Evolutionary conservation across 2,888 invertebrate genomes (phyloP).

Genomic region (Theristus sp.): DNA sequence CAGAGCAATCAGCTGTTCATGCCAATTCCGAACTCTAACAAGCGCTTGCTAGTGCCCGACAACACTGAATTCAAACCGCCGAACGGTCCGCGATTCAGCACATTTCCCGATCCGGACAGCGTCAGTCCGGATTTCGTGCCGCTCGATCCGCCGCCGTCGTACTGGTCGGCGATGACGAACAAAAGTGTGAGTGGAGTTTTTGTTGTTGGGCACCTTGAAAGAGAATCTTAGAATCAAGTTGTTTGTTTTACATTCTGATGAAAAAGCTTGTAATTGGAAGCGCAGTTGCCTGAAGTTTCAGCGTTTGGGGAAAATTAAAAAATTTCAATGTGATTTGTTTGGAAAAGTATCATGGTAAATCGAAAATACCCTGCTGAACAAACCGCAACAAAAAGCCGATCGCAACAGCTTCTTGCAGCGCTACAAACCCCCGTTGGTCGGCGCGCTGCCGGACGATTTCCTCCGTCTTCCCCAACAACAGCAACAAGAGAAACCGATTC

Average conservation of each 20-base stretch:
- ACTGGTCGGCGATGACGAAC: neutral
- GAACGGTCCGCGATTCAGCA: neutral
- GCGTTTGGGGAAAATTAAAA: too few species aligned
- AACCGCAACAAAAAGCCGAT: too few species aligned
- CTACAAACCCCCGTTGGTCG: constrained; percentile 60
- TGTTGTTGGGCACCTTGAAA: too few species aligned
- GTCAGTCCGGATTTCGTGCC: neutral
- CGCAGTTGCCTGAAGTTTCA: too few species aligned
- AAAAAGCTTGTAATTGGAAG: too few species aligned
- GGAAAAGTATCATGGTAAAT: too few species aligned
- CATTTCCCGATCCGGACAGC: neutral
- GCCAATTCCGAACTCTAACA: neutral
- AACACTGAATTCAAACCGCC: neutral
- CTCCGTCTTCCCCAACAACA: constrained; percentile 37
- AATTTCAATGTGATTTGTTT: too few species aligned
- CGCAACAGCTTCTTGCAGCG: constrained; percentile 22
- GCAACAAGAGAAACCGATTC: too few species aligned
- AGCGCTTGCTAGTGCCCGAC: neutral
- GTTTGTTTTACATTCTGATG: too few species aligned
- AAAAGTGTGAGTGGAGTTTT: too few species aligned
- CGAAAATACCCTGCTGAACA: too few species aligned
- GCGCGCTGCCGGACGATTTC: constrained; percentile 58
- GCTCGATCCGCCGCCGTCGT: neutral
- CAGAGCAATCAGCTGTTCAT: neutral
- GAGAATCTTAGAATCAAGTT: too few species aligned